A percentile compares a stretch with the other conserved stretches of the same genome.
These are phyloP conservation scores for Astreopora myriophthalma DNA, from an alignment of 64 coral and sea anemone genomes.

Conservation along the genomic window DNA sequence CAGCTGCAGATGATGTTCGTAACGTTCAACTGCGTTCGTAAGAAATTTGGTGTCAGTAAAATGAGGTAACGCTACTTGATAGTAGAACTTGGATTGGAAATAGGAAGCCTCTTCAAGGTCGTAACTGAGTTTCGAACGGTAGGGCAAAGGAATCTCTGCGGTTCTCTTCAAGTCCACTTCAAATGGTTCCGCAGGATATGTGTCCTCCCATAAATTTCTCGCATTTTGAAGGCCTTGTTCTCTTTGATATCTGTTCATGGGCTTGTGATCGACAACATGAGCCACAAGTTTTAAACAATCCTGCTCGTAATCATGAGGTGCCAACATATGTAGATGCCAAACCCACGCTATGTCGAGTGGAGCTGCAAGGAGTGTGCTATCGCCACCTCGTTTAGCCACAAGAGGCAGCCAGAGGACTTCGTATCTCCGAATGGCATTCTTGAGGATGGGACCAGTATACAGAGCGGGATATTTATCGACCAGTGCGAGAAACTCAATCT, in stretches of 20 bases:
- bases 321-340: slow-evolving; percentile 65
- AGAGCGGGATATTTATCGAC: slow-evolving; percentile 14
- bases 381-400: slow-evolving; percentile 21
- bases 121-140: slow-evolving; percentile 22
- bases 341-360: slow-evolving; percentile 79
- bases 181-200: slow-evolving; percentile 51
- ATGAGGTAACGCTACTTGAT: slow-evolving; percentile 76
- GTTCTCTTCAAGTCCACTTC: slow-evolving; percentile 23
- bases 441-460: background rate
- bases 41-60: slow-evolving; percentile 61
- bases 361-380: slow-evolving; percentile 36
- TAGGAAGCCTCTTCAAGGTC: slow-evolving; percentile 11
- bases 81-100: slow-evolving; percentile 43
- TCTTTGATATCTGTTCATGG: slow-evolving; percentile 21
- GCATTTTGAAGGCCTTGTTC: background rate
- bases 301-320: slow-evolving; percentile 36
- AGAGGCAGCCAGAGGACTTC: slow-evolving; percentile 81
- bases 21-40: slow-evolving; percentile 14
- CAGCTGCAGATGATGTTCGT: slow-evolving; percentile 55
- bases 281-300: slow-evolving; percentile 57
- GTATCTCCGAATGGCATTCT: slow-evolving; percentile 66
- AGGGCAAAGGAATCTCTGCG: background rate
- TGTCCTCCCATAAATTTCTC: slow-evolving; percentile 40
- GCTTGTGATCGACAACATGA: slow-evolving; percentile 52
- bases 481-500: slow-evolving; percentile 12